These are phyloP conservation scores for Rhagonycha lutea DNA, from an alignment of 2,888 invertebrate species.

Conservation along the genomic window DNA sequence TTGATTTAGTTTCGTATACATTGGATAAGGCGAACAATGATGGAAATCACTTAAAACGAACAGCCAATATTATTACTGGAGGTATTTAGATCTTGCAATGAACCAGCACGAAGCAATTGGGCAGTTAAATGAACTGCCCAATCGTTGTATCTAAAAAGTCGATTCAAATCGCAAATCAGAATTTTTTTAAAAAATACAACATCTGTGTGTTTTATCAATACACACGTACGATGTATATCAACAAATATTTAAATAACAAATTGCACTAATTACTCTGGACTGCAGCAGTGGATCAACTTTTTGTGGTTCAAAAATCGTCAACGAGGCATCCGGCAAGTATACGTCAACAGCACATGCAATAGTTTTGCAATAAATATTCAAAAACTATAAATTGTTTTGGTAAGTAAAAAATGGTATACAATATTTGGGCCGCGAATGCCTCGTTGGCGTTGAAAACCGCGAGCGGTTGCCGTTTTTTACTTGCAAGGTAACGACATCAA, in stretches of 20 bases:
- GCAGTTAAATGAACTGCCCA: neutral
- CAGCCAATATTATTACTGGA: constrained; percentile 57
- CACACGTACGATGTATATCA: constrained; percentile 13
- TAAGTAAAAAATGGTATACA: constrained; percentile 37
- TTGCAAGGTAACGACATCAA: constrained; percentile 28
- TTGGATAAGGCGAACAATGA: constrained; percentile 69
- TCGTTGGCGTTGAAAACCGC: constrained; percentile 30
- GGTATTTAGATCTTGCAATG: constrained; percentile 47
- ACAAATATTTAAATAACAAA: constrained; percentile 32
- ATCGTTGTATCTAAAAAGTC: constrained; percentile 2
- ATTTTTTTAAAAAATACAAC: constrained; percentile 27
- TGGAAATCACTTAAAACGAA: constrained; percentile 58
- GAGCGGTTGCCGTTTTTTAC: constrained; percentile 26
- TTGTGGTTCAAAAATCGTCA: constrained; percentile 5
- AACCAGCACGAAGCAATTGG: constrained; percentile 6
- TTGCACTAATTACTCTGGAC: constrained; percentile 27
- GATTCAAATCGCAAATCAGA: constrained; percentile 24
- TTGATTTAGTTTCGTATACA: constrained; percentile 65
- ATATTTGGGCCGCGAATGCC: constrained; percentile 31
- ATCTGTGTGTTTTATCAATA: constrained; percentile 11
- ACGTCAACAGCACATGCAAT: constrained; percentile 35
- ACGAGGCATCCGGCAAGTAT: constrained; percentile 29
- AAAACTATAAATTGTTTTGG: constrained; percentile 36
- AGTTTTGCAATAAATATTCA: constrained; percentile 36
- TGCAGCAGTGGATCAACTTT: constrained; percentile 11